Conservation (phyloP, 2,888 invertebrate genomes). For the Cynaeus angustus region DNA sequence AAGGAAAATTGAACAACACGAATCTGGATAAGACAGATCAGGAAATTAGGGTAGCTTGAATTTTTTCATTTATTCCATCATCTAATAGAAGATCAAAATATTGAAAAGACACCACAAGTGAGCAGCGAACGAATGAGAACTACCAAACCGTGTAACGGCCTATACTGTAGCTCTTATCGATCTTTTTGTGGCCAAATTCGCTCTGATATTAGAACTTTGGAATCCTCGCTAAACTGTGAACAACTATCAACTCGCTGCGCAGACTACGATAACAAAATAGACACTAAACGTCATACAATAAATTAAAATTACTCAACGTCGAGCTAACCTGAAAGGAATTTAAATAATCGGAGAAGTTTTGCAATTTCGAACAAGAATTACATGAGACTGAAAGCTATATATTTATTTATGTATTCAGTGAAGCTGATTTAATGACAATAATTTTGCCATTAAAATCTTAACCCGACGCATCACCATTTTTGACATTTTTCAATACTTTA, state of each 20-base stretch:
- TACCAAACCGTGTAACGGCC: constrained; percentile 16
- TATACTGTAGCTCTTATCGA: constrained; percentile 1
- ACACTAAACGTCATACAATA: not conserved
- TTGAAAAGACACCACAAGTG: constrained; percentile 23
- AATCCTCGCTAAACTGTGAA: constrained; percentile 8
- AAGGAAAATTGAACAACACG: constrained; percentile 55
- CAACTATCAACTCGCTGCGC: constrained; percentile 2
- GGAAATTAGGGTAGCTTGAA: constrained; percentile 55
- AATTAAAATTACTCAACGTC: no score
- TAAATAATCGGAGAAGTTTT: no score
- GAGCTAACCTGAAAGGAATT: no score
- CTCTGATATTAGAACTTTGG: constrained; percentile 2
- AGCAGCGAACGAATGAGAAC: constrained; percentile 7
- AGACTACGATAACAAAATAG: constrained; percentile 3
- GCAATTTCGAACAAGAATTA: no score
- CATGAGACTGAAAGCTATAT: no score
- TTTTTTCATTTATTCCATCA: constrained; percentile 31
- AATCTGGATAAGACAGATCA: constrained; percentile 58
- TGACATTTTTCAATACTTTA: no score
- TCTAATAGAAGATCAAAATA: constrained; percentile 29
- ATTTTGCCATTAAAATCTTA: no score
- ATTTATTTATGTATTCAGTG: no score
- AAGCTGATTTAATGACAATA: no score
- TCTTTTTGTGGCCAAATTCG: constrained; percentile 10
- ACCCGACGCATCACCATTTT: no score